Evolutionary conservation across 1,140 invertebrate genomes (phyloP).

Genomic region (Drosophila biarmipes): DNA sequence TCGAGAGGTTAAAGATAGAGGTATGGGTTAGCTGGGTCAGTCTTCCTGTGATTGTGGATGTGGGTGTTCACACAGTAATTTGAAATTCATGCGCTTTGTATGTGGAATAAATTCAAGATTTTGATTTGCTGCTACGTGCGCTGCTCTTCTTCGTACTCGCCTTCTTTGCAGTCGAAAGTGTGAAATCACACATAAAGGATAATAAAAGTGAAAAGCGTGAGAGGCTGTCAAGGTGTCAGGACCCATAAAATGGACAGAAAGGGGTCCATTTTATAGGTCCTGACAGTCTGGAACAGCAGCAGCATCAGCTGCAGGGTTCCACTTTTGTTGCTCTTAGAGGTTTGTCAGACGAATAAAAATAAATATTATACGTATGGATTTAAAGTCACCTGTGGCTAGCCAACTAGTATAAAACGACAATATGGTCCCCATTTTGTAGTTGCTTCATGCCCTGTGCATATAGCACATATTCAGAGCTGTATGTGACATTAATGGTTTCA

Average conservation of each 20-base stretch:
- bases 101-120: conserved; percentile 84
- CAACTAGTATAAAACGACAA: background rate
- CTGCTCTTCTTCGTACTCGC: background rate
- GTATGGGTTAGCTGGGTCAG: conserved; percentile 25
- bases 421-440: background rate
- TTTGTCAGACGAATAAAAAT: conserved; percentile 7
- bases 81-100: conserved; percentile 84
- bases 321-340: conserved; percentile 16
- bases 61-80: conserved; percentile 78
- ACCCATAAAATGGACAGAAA: conserved; percentile 22
- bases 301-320: conserved; percentile 23
- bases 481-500: conserved; percentile 3
- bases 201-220: conserved; percentile 78
- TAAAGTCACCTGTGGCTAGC: background rate
- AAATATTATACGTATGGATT: background rate
- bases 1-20: background rate
- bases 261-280: no score
- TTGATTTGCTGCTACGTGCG: conserved; percentile 80
- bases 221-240: conserved; percentile 21
- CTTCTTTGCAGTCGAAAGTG: conserved; percentile 71
- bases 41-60: conserved; percentile 10
- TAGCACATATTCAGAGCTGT: background rate
- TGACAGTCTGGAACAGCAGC: conserved; percentile 7
- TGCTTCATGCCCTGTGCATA: background rate
- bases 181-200: conserved; percentile 80